Percentiles rank a stretch among this genome's conserved stretches.
phyloP scores from a whole-genome alignment of 2,113 vertebrate species.

The Protomyctophum bolini region DNA sequence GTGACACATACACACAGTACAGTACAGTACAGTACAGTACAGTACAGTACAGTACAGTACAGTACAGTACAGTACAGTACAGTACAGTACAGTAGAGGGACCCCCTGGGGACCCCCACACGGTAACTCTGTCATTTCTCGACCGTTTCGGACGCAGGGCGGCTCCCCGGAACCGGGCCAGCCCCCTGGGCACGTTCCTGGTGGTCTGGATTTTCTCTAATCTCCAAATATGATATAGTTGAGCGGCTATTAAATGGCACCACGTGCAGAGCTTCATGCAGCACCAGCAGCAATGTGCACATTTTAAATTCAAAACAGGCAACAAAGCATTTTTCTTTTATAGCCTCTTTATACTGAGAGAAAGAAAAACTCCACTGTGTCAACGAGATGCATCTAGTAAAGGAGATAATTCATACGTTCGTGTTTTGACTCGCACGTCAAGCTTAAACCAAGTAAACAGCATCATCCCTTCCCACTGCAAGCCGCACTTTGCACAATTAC shows the following conservation, averaged over 20 bases:
- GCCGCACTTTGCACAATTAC: conserved; percentile 24
- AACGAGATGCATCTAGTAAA: conserved; percentile 58
- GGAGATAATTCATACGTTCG: conserved; percentile 64
- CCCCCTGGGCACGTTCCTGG: no score
- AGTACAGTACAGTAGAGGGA: no score
- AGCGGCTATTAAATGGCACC: not conserved
- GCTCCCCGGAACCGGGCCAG: no score
- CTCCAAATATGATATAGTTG: conserved; percentile 9
- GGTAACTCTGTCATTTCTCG: no score
- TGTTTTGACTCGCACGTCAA: conserved; percentile 53
- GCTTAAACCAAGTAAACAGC: conserved; percentile 43
- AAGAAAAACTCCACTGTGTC: conserved; percentile 29
- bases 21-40: no score
- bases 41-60: no score
- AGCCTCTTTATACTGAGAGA: conserved; percentile 15
- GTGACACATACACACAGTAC: no score
- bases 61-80: no score
- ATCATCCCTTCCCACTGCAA: conserved; percentile 25
- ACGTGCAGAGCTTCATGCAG: not conserved
- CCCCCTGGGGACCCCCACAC: no score
- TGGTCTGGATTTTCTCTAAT: no score
- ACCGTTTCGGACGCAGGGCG: no score
- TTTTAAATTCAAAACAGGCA: not conserved
- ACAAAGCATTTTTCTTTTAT: conserved; percentile 1
- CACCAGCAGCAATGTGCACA: no score